phyloP scores from a whole-genome alignment of 1,140 invertebrate species.

The Halictus rubicundus region DNA sequence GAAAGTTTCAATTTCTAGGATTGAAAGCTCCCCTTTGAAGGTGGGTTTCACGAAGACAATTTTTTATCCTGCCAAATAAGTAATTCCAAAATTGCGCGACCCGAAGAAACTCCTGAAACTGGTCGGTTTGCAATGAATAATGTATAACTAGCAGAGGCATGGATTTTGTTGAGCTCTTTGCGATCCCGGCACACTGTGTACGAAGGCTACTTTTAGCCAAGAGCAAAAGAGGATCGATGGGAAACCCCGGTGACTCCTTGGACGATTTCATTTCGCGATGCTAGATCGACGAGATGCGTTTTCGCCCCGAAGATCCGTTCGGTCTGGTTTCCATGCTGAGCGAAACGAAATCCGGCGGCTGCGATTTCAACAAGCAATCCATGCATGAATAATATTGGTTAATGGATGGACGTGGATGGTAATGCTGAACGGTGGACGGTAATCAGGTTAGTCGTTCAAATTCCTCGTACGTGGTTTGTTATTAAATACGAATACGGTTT shows the following conservation, averaged over 20 bases:
- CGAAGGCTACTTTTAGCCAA: background rate
- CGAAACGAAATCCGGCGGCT: conserved; percentile 26
- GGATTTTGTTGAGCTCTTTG: background rate
- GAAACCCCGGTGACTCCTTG: background rate
- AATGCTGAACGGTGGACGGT: conserved; percentile 16
- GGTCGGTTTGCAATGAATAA: too few species aligned
- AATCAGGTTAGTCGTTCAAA: conserved; percentile 44
- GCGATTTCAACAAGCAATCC: conserved; percentile 19
- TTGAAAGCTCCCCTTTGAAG: too few species aligned
- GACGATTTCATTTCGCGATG: conserved; percentile 12
- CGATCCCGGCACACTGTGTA: background rate
- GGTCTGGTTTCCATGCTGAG: conserved; percentile 22
- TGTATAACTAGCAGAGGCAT: too few species aligned
- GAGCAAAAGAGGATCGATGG: background rate
- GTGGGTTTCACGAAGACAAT: too few species aligned
- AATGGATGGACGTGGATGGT: background rate
- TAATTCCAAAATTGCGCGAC: too few species aligned
- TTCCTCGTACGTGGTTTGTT: conserved; percentile 10
- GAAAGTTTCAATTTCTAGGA: too few species aligned
- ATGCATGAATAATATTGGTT: conserved; percentile 21
- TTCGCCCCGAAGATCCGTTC: conserved; percentile 10
- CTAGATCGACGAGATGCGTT: background rate
- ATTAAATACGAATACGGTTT: conserved; percentile 45
- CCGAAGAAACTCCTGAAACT: too few species aligned
- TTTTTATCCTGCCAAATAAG: too few species aligned